These are phyloP conservation scores for Paralvinella palmiformis DNA, from an alignment of 1,140 invertebrate species.

Conservation along the genomic window DNA sequence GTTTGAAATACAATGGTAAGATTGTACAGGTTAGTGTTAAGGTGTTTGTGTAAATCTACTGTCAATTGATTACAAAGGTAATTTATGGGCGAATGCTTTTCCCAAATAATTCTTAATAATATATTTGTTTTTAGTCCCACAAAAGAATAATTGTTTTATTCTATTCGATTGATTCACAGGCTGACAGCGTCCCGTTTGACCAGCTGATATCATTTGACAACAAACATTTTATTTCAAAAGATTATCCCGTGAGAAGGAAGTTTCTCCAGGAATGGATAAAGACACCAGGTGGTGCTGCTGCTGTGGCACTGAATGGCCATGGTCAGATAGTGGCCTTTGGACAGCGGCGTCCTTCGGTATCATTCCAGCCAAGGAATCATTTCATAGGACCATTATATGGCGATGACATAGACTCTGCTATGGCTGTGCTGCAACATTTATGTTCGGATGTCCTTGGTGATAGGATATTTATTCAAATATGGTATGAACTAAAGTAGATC, in stretches of 20 bases:
- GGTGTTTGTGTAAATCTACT: too few species aligned
- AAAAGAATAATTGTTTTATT: too few species aligned
- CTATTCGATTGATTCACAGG: too few species aligned
- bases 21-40: not conserved
- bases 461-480: not conserved
- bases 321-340: not conserved
- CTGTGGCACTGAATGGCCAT: not conserved
- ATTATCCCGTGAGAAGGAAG: not conserved
- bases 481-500: not conserved
- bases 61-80: too few species aligned
- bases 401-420: not conserved
- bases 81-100: too few species aligned
- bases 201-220: conserved; percentile 1
- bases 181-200: not conserved
- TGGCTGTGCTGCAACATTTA: not conserved
- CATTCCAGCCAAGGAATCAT: not conserved
- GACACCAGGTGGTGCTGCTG: not conserved
- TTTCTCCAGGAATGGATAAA: conserved; percentile 1
- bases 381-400: conserved; percentile 6
- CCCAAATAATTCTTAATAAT: too few species aligned
- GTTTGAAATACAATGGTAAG: not conserved
- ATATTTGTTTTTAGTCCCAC: too few species aligned
- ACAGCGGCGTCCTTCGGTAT: not conserved
- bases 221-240: not conserved
- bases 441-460: not conserved